Conservation (phyloP, 1,140 invertebrate genomes). For the Meloidogyne exigua region DNA sequence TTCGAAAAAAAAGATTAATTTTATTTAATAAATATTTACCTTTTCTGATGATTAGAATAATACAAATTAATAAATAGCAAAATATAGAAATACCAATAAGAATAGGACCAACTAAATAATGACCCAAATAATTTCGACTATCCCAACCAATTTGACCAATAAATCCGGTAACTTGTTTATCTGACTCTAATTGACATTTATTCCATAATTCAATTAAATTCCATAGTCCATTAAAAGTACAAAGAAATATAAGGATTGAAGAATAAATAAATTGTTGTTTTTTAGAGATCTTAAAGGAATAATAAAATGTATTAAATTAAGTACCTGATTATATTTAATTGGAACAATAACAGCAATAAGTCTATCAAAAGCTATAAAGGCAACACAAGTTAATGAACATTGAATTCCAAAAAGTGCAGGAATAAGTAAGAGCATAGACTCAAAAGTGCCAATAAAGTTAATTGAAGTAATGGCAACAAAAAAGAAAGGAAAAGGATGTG, state of each 20-base stretch:
- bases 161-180: neutral
- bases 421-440: neutral
- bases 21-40: neutral
- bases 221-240: neutral
- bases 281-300: neutral
- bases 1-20: too few relatives aligned
- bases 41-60: neutral
- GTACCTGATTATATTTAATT: neutral
- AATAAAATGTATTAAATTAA: neutral
- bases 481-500: neutral
- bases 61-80: neutral
- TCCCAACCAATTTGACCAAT: neutral
- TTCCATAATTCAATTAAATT: conserved; percentile 1
- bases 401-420: neutral
- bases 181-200: neutral
- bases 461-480: neutral
- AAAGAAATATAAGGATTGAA: neutral
- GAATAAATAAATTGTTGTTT: neutral
- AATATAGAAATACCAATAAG: neutral
- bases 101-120: neutral
- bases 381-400: neutral
- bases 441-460: neutral
- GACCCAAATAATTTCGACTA: neutral
- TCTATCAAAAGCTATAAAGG: neutral
- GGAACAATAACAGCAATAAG: neutral